A percentile compares a stretch with the other conserved stretches of the same genome.
phyloP scores from a whole-genome alignment of 2,888 invertebrate genomes.

The Pseudococcus jackbeardsleyi region DNA sequence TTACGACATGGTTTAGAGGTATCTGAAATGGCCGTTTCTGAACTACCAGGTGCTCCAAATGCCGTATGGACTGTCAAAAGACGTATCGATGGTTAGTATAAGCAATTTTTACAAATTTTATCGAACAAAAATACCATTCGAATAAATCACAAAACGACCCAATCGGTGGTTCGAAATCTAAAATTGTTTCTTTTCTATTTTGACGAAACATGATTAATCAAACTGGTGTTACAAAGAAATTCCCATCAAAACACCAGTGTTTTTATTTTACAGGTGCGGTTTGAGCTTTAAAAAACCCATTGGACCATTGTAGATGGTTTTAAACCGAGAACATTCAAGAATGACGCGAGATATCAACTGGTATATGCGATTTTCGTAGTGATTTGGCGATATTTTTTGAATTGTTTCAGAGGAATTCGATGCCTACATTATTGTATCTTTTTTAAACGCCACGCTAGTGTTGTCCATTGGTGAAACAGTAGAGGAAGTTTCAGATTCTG shows the following conservation, averaged over 20 bases:
- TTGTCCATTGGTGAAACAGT: constrained; percentile 99
- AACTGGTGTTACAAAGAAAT: constrained; percentile 63
- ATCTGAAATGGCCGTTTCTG: constrained; percentile 99
- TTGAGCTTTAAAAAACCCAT: constrained; percentile 58
- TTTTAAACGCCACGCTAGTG: constrained; percentile 98
- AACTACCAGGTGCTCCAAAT: constrained; percentile 99
- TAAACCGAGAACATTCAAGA: constrained; percentile 31
- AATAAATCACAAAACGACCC: background rate
- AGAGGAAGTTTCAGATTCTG: constrained; percentile 99
- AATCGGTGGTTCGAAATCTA: background rate
- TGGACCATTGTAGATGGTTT: constrained; percentile 64
- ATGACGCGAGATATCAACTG: background rate
- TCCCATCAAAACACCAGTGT: constrained; percentile 89
- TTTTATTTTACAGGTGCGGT: constrained; percentile 79
- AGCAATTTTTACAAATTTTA: background rate
- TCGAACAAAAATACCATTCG: background rate
- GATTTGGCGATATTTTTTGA: constrained; percentile 54
- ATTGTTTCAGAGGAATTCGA: constrained; percentile 95
- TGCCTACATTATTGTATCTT: constrained; percentile 99
- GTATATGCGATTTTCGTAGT: background rate
- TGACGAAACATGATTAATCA: background rate
- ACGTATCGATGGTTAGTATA: constrained; percentile 91
- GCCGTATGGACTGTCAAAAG: constrained; percentile 99
- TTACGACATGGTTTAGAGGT: constrained; percentile 98
- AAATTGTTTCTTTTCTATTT: background rate